phyloP scores from a whole-genome alignment of 2,113 vertebrate genomes.

The Petrocephalus zakoni region DNA sequence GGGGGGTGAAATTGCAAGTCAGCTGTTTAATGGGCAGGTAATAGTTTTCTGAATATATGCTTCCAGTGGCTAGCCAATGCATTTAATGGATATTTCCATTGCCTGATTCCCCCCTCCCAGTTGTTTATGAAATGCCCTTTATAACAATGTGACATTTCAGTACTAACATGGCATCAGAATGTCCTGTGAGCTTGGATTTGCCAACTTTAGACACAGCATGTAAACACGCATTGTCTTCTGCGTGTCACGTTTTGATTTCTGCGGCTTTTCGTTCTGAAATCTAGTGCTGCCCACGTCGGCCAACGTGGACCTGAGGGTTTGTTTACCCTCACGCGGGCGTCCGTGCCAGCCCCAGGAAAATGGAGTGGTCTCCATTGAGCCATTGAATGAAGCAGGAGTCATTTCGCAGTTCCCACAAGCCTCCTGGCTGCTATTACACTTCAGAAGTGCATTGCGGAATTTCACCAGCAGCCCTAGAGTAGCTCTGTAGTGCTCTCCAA shows the following conservation, averaged over 20 bases:
- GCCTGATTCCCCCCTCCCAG: not conserved
- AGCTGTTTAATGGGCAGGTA: not conserved
- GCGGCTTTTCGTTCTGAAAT: not conserved
- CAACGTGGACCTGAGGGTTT: not conserved
- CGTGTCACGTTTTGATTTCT: not conserved
- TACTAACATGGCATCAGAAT: not conserved
- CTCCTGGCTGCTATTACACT: not conserved
- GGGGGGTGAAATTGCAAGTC: not conserved
- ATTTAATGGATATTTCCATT: not conserved
- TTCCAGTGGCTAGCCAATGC: not conserved
- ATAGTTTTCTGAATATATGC: not conserved
- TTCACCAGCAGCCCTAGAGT: not conserved
- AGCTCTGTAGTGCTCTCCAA: not conserved
- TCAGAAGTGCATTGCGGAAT: not conserved
- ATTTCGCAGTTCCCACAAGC: not conserved
- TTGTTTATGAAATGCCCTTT: not conserved
- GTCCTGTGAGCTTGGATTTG: not conserved
- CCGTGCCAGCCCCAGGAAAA: not conserved
- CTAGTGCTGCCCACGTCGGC: not conserved
- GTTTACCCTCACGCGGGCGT: not conserved
- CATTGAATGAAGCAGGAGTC: not conserved
- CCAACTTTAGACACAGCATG: not conserved
- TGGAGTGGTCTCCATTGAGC: not conserved
- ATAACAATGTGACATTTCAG: not conserved
- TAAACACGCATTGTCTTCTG: not conserved